Percentiles rank a stretch among this genome's conserved stretches.
These are phyloP conservation scores for Eupeodes corollae DNA, from an alignment of 1,140 invertebrate genomes.

Conservation along the genomic window DNA sequence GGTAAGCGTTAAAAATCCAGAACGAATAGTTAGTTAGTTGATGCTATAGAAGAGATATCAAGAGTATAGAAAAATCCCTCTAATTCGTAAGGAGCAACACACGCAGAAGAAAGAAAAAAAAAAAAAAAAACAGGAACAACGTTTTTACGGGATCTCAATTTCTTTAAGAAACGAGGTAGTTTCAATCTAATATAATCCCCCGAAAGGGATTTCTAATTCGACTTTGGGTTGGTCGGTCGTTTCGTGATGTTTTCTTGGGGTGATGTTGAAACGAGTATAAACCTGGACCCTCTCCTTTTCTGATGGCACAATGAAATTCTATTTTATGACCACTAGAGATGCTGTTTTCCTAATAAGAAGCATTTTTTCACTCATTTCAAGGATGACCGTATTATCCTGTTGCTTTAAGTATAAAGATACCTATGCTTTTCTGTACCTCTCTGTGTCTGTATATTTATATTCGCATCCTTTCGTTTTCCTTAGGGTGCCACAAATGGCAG, in stretches of 20 bases:
- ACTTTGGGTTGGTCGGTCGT: background rate
- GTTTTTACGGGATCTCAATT: no score
- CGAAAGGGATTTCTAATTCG: background rate
- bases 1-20: no score
- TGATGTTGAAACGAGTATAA: background rate
- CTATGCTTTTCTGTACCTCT: background rate
- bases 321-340: background rate
- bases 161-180: no score
- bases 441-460: background rate
- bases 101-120: no score
- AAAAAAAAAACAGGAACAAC: no score
- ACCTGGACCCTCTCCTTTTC: background rate
- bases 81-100: no score
- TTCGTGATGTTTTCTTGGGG: background rate
- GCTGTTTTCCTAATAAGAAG: background rate
- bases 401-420: no score
- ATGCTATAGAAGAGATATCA: no score
- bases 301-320: background rate
- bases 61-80: no score
- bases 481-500: background rate
- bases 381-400: background rate
- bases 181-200: background rate
- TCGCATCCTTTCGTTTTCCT: background rate
- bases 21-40: background rate
- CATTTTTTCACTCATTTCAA: background rate